Conservation (phyloP, 37 sponge, comb jelly and placozoan species). For the Eunapius fragilis region DNA sequence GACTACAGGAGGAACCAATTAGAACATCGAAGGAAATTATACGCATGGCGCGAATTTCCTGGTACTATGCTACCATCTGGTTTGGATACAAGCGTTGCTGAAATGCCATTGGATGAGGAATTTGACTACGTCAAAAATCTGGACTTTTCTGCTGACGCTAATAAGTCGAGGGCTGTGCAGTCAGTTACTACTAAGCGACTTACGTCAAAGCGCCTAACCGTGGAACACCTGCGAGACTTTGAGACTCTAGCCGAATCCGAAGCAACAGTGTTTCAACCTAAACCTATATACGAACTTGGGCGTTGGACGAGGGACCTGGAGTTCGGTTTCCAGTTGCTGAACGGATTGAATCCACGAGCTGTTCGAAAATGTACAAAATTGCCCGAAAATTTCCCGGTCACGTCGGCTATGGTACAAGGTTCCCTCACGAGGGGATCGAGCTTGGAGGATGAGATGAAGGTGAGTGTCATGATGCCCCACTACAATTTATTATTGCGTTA, state of each 20-base stretch:
- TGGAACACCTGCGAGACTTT: constrained; percentile 7
- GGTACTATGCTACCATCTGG: constrained; percentile 8
- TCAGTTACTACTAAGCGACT: background rate
- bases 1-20: constrained; percentile 15
- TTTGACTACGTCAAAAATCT: constrained; percentile 29
- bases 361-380: constrained; percentile 19
- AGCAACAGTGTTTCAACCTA: background rate
- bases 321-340: constrained; percentile 64
- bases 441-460: constrained; percentile 59
- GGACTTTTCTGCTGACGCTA: background rate
- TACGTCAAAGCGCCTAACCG: background rate
- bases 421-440: constrained; percentile 10
- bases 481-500: too few species aligned
- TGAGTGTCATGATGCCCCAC: background rate
- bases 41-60: constrained; percentile 26
- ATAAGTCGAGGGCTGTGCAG: background rate
- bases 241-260: background rate
- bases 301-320: constrained; percentile 62
- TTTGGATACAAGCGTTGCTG: background rate
- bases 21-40: background rate
- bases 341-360: constrained; percentile 53
- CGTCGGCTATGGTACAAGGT: constrained; percentile 36
- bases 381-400: constrained; percentile 66
- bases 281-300: background rate
- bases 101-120: constrained; percentile 32